phyloP scores from a whole-genome alignment of 1,140 invertebrate species.

The Diabrotica undecimpunctata region DNA sequence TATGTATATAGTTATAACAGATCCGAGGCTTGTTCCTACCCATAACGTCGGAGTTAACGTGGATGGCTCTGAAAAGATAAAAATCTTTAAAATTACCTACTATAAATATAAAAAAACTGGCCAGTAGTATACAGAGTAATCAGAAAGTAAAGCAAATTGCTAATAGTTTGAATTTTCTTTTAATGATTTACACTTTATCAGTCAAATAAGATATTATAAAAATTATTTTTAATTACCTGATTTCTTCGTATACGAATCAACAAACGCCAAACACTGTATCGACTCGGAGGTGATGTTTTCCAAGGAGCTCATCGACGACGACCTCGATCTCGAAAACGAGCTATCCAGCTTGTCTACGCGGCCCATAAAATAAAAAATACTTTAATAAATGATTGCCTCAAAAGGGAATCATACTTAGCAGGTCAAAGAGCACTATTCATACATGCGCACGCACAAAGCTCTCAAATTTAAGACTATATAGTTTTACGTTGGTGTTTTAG shows the following conservation, averaged over 20 bases:
- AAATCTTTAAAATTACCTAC: too few species aligned
- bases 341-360: constrained; percentile 92
- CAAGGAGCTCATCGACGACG: constrained; percentile 94
- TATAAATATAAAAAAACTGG: too few species aligned
- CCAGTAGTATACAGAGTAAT: too few species aligned
- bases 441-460: constrained; percentile 4
- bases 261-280: constrained; percentile 92
- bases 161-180: too few species aligned
- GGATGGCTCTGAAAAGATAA: constrained; percentile 62
- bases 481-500: background rate
- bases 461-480: background rate
- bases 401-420: too few species aligned
- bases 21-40: constrained; percentile 94
- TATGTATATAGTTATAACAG: constrained; percentile 87
- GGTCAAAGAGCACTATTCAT: background rate
- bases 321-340: constrained; percentile 91
- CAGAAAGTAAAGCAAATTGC: too few species aligned
- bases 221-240: constrained; percentile 60
- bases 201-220: too few species aligned
- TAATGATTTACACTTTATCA: too few species aligned
- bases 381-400: constrained; percentile 22
- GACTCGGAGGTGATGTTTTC: constrained; percentile 95
- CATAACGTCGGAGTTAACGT: constrained; percentile 80
- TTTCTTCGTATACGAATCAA: constrained; percentile 92
- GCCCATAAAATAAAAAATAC: constrained; percentile 55